Percentiles rank a stretch among this genome's conserved stretches.
phyloP scores from a whole-genome alignment of 2,888 invertebrate species.

The Acleris laterana region DNA sequence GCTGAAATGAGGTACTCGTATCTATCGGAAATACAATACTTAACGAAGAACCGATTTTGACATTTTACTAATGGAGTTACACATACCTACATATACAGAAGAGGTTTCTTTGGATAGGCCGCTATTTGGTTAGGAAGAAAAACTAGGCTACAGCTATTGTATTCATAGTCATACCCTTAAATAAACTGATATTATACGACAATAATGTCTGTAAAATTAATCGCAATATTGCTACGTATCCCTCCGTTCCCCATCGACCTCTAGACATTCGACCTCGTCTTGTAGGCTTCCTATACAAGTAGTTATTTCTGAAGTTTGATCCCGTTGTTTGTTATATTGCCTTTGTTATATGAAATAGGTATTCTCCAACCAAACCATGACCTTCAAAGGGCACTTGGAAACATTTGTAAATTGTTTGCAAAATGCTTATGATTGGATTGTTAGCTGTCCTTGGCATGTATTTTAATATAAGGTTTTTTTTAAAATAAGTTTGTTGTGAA shows the following conservation, averaged over 20 bases:
- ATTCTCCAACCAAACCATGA: too few relatives aligned
- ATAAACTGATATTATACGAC: too few relatives aligned
- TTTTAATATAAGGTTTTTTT: neutral
- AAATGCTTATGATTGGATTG: slow-evolving; percentile 1
- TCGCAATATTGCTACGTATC: slow-evolving; percentile 36
- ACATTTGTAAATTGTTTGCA: slow-evolving; percentile 6
- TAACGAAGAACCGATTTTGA: too few relatives aligned
- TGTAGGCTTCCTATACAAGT: slow-evolving; percentile 25
- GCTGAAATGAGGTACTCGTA: too few relatives aligned
- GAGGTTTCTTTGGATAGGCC: too few relatives aligned
- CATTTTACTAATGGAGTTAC: too few relatives aligned
- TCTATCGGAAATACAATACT: too few relatives aligned
- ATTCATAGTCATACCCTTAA: too few relatives aligned
- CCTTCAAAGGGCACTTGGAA: neutral
- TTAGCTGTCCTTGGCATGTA: slow-evolving; percentile 6
- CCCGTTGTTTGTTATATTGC: slow-evolving; percentile 20
- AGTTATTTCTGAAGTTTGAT: slow-evolving; percentile 35
- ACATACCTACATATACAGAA: too few relatives aligned
- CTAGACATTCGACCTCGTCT: slow-evolving; percentile 69
- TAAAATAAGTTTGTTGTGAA: neutral
- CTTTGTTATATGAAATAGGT: too few relatives aligned
- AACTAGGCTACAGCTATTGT: too few relatives aligned
- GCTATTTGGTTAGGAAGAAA: too few relatives aligned
- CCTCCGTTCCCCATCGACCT: slow-evolving; percentile 64
- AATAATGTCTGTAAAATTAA: neutral